phyloP scores from a whole-genome alignment of 2,113 vertebrate species.

The Trichechus manatus region DNA sequence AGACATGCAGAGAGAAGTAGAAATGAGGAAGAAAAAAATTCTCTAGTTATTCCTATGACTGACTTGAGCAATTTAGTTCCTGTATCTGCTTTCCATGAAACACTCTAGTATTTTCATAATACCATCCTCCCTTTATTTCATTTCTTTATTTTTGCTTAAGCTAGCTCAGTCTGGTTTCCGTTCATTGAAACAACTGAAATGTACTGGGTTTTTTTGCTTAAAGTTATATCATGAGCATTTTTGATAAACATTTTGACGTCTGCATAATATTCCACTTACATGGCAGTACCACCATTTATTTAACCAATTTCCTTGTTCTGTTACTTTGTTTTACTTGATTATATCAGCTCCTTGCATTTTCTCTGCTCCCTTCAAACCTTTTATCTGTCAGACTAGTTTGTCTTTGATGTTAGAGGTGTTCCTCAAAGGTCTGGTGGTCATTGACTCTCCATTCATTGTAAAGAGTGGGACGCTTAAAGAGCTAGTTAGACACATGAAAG shows the following conservation, averaged over 20 bases:
- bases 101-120: neutral
- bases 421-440: neutral
- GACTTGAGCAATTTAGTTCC: neutral
- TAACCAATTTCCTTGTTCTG: neutral
- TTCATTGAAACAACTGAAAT: neutral
- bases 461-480: no score
- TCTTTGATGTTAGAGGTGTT: neutral
- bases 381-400: neutral
- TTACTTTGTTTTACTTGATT: neutral
- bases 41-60: neutral
- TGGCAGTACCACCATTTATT: neutral
- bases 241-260: neutral
- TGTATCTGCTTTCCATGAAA: neutral
- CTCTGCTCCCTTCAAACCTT: neutral
- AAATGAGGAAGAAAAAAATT: neutral
- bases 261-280: neutral
- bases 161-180: neutral
- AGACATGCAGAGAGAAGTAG: neutral
- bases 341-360: neutral
- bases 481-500: neutral
- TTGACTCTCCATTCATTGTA: neutral
- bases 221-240: neutral
- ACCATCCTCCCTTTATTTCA: neutral
- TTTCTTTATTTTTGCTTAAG: neutral
- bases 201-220: neutral